A percentile compares a stretch with the other conserved stretches of the same genome.
Conservation (phyloP, 2,113 vertebrate genomes). For the Dissostichus mawsoni region DNA sequence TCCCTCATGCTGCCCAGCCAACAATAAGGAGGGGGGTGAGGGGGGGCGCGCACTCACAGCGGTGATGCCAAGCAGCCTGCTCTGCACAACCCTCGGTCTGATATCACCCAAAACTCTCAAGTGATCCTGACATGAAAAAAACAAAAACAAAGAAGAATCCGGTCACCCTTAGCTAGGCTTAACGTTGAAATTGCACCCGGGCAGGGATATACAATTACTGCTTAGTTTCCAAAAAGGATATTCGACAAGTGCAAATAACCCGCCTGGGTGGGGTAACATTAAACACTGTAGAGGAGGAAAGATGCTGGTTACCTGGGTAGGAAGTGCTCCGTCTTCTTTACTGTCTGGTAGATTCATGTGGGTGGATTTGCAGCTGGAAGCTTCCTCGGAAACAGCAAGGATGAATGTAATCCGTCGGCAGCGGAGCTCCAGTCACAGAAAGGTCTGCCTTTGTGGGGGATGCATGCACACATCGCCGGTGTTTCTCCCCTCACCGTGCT, state of each 20-base stretch:
- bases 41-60: slow-evolving; percentile 39
- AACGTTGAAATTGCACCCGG: slow-evolving; percentile 1
- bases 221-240: slow-evolving; percentile 34
- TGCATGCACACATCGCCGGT: slow-evolving; percentile 68
- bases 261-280: slow-evolving; percentile 66
- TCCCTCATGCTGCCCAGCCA: slow-evolving; percentile 66
- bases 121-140: slow-evolving; percentile 17
- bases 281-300: background rate
- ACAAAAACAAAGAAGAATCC: slow-evolving; percentile 2
- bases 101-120: slow-evolving; percentile 40
- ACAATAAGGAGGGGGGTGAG: slow-evolving; percentile 53
- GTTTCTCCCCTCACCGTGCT: slow-evolving; percentile 28
- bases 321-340: slow-evolving; percentile 73
- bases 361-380: slow-evolving; percentile 75
- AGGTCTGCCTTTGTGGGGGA: slow-evolving; percentile 63
- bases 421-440: slow-evolving; percentile 58
- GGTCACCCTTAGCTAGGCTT: background rate
- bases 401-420: slow-evolving; percentile 73
- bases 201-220: background rate
- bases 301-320: slow-evolving; percentile 67
- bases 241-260: slow-evolving; percentile 39
- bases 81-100: slow-evolving; percentile 31
- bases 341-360: slow-evolving; percentile 75
- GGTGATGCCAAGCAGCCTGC: slow-evolving; percentile 62
- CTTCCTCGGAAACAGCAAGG: slow-evolving; percentile 64